Evolutionary conservation across 2,797 vertebrate genomes (phyloP).

Genomic region (Sebastes diploproa): DNA sequence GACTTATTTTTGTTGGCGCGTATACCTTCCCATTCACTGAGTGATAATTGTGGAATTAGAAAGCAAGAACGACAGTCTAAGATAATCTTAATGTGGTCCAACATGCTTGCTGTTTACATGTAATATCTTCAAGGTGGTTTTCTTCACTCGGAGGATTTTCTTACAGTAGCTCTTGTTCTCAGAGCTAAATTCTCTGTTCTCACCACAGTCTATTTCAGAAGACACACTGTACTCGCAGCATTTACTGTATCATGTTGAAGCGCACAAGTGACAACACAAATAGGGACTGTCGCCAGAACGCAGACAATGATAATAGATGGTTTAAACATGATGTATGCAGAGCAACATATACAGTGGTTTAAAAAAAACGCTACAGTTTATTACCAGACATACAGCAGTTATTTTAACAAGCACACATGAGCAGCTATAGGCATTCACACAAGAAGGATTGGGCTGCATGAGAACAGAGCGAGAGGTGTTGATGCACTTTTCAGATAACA

Average conservation of each 20-base stretch:
- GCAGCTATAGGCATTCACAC: background rate
- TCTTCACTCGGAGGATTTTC: background rate
- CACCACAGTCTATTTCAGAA: conserved; percentile 21
- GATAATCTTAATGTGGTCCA: conserved; percentile 53
- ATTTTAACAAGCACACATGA: conserved; percentile 27
- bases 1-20: conserved; percentile 78
- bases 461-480: conserved; percentile 6
- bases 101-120: conserved; percentile 32
- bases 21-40: conserved; percentile 58
- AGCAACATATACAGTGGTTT: conserved; percentile 1
- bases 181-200: background rate
- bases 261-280: conserved; percentile 22
- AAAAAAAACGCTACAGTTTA: background rate
- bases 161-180: conserved; percentile 37
- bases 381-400: background rate
- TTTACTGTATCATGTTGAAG: conserved; percentile 3
- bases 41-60: conserved; percentile 72
- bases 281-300: background rate
- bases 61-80: conserved; percentile 57
- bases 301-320: conserved; percentile 5
- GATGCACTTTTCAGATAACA: conserved; percentile 45
- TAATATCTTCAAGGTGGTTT: conserved; percentile 22
- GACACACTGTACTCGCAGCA: background rate
- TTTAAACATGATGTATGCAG: background rate
- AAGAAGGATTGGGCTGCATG: conserved; percentile 4